Evolutionary conservation across 2,797 vertebrate genomes (phyloP), one percentile per base, ranked within the genome.

Genomic region (Pipistrellus pygmaeus): DNA sequence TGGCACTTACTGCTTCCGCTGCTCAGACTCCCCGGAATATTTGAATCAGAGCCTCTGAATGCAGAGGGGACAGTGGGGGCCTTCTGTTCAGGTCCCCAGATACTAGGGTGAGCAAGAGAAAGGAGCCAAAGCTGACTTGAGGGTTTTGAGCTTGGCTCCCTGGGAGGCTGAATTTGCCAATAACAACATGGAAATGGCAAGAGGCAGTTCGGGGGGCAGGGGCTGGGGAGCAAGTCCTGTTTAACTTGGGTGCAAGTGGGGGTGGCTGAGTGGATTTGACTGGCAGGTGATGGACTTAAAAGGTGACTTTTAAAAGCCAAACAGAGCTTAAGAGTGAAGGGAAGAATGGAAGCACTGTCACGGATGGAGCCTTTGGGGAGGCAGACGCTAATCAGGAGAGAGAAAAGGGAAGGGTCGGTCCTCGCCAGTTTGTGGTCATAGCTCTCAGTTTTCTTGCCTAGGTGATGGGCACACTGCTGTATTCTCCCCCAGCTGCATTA

Each of bases 261-360:
- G 91, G 68, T 77, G 62, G 71, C 80, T 82, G 77, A 30, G 32
- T 71, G 41, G 91, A 71, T 91, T 75, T 95, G 81, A 75, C 38
- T 53, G 80, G 76, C 91, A 93, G 76, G 35, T 30, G 55, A 85
- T 44, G 15, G 72, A 80, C 71, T 84, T 80, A 69, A 85, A 96
- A 93, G 90, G 86, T 95, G 85, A 95, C 93, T 94, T 94, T 91
- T 85, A 55, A 96, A 93, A 96, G 62, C 72, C 44, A 46, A 73
- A 46, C 3, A 25, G 53, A 90, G 62, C 51, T n/a, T 17, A 30
- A 85, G 69, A 91, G 15, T 38, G 20, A 93, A 35, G 78, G 35
- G n/a, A 85, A 84, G 71, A 80, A 88, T 7, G 17, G 48, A 85
- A 38, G 32, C 7, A 44, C 62, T 44, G 12, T 82, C 75, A 25